These are phyloP conservation scores for Gymnoscopelus microlampas DNA, from an alignment of 2,797 vertebrate genomes.

Conservation along the genomic window DNA sequence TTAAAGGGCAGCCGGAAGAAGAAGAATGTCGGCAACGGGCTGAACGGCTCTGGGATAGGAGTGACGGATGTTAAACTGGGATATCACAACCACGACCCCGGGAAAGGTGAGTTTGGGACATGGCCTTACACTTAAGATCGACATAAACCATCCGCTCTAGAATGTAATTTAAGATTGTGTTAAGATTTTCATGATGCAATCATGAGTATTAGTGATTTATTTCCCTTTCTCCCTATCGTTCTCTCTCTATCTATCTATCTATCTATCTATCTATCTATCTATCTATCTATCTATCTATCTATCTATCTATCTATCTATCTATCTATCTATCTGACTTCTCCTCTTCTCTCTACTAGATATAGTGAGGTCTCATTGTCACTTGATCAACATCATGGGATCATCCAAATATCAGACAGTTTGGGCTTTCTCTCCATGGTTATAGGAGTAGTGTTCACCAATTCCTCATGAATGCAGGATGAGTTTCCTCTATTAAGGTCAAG, in stretches of 20 bases:
- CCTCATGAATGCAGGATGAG: not conserved
- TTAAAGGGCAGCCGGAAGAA: conserved; percentile 85
- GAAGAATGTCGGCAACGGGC: conserved; percentile 62
- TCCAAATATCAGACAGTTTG: not conserved
- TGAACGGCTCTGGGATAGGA: conserved; percentile 40
- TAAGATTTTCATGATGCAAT: too few relatives aligned
- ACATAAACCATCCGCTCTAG: too few relatives aligned
- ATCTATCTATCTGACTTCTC: too few relatives aligned
- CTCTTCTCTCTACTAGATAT: too few relatives aligned
- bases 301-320: too few relatives aligned
- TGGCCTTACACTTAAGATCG: not conserved
- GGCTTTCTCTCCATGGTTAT: not conserved
- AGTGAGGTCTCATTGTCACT: too few relatives aligned
- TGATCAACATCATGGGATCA: not conserved
- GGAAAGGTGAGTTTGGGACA: conserved; percentile 71
- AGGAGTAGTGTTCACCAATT: not conserved
- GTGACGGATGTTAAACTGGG: conserved; percentile 55
- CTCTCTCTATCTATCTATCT: too few relatives aligned
- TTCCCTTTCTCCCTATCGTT: too few relatives aligned
- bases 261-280: too few relatives aligned
- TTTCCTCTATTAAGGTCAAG: not conserved
- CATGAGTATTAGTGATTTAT: too few relatives aligned
- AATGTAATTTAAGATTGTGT: too few relatives aligned
- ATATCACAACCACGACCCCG: conserved; percentile 58
- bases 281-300: too few relatives aligned